Evolutionary conservation across 2,797 vertebrate genomes (phyloP), one percentile per base, ranked within the genome.

Genomic region (Pangasius mekongensis): DNA sequence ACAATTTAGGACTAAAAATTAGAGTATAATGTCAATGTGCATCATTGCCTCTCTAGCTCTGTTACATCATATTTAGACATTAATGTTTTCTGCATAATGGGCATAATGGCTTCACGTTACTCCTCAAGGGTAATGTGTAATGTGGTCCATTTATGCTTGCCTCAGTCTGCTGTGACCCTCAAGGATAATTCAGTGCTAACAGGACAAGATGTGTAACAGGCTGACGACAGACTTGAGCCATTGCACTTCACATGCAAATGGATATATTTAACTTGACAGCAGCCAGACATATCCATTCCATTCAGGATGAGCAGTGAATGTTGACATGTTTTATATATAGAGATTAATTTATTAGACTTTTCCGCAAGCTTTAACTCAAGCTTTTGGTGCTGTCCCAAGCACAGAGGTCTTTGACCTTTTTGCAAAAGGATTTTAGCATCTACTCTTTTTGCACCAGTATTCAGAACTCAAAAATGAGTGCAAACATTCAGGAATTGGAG

Each of bases 31-130:
- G 60, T 22, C 49, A 81, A 43, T 64, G 13, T 82, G 36, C 24
- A 43, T 82, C 22, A 43, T 43, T 56, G 18, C 18, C n/a, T 49
- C 47, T 30, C 54, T 36, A 36, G n/a, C 54, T 96, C 58, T 24
- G 39, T 89, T 73, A 69, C 83, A 36, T 89, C 66, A 82, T 39
- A 76, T 74, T 64, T 80, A 64, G 56, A 39, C 47, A 80, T 77
- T 80, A 83, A 90, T 60, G 24, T 85, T 74, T 62, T 76, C 58
- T 52, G 84, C 30, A 81, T 84, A 82, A 52, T 83, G 30, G 66
- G 69, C 36, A 76, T 85, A 62, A 58, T 83, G 30, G 64, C 69
- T 83, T 87, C 33, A 52, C 33, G 36, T 47, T 86, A 66, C 84
- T 24, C n/a, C 58, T 83, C 13, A 27, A n/a, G 33, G 62, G 58